Base-by-base conservation (phyloP, 2,888 invertebrate species). In the Volucella zonaria region DNA sequence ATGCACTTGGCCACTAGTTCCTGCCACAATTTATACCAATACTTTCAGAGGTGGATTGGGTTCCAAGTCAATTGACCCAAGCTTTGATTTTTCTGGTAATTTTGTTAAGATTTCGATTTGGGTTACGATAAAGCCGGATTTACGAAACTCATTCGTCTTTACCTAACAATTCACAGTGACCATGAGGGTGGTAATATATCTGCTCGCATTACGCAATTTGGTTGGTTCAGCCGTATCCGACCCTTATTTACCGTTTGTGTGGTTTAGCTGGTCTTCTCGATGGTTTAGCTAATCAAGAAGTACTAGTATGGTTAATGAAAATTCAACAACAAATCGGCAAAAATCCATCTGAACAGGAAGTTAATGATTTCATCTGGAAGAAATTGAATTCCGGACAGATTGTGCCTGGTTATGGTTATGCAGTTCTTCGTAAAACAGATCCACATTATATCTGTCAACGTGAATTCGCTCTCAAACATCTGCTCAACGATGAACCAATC, bases 331-430 rank as follows among this genome's bases (percentile, higher is more conserved):
- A 97, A 90, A 94, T 99, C 64, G 97, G 97, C 68, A 95, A 96
- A 89, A 95, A 95, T 90, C 95, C 96, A 86, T 95, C 96, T 14
- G 98, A 99, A 91, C 96, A 98, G 0, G 95, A 97, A 89, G 93
- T 99, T 73, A 97, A 97, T 92, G 98, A 99, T 67, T 99, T 98
- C 93, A 97, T 99, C 90, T 97, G 98, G 97, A 98, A 97, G 92
- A 99, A 98, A 1, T 93, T 97, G 71, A 96, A 96, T 92, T 94
- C 95, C 81, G 97, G 97, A 87, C 96, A 96, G 92, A 97, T 97
- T 77, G 95, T 97, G 40, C 97, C 97, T 75, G 97, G 97, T 62
- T 97, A 96, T 89, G 97, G 97, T 14, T 97, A 97, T 90, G 97
- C 97, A 88, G 97, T 97, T 3, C 93, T 97, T 64, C 94, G 97